Conservation (phyloP, 2,888 invertebrate species). For the Pterostichus madidus region DNA sequence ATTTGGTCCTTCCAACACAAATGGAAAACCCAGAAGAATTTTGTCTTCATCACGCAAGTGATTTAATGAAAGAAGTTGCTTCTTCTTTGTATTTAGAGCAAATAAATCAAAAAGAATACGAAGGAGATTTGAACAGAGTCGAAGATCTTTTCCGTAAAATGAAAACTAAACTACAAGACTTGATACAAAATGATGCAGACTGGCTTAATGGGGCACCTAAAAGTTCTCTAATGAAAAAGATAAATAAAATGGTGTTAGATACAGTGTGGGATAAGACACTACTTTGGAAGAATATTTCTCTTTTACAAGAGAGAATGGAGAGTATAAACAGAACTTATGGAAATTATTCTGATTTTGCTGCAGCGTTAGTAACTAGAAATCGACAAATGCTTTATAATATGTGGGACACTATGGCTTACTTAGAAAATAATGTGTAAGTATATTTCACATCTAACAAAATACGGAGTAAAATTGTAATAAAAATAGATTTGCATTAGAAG, state of each 20-base stretch:
- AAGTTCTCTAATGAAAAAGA: conserved; percentile 66
- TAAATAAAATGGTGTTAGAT: conserved; percentile 66
- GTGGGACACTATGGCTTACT: conserved; percentile 33
- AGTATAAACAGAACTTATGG: neutral
- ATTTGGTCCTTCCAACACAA: conserved; percentile 70
- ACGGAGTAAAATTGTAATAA: no score
- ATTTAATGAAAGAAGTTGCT: conserved; percentile 70
- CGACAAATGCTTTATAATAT: conserved; percentile 48
- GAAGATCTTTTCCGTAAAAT: conserved; percentile 68
- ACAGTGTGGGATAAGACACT: neutral
- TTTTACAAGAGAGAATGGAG: conserved; percentile 36
- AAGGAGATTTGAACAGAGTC: conserved; percentile 63
- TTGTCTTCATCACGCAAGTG: conserved; percentile 69
- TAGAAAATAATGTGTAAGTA: conserved; percentile 58
- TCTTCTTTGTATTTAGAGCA: conserved; percentile 69
- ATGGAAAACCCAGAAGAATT: conserved; percentile 68
- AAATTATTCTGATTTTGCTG: conserved; percentile 12
- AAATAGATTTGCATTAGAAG: no score
- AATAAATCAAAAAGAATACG: conserved; percentile 54
- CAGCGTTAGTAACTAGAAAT: conserved; percentile 15
- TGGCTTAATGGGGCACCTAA: conserved; percentile 69
- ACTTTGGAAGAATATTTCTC: conserved; percentile 42
- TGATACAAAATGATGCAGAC: conserved; percentile 54
- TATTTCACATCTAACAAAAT: neutral
- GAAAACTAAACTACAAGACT: conserved; percentile 66